Conservation (phyloP, 2,113 vertebrate species). For the Caloenas nicobarica region DNA sequence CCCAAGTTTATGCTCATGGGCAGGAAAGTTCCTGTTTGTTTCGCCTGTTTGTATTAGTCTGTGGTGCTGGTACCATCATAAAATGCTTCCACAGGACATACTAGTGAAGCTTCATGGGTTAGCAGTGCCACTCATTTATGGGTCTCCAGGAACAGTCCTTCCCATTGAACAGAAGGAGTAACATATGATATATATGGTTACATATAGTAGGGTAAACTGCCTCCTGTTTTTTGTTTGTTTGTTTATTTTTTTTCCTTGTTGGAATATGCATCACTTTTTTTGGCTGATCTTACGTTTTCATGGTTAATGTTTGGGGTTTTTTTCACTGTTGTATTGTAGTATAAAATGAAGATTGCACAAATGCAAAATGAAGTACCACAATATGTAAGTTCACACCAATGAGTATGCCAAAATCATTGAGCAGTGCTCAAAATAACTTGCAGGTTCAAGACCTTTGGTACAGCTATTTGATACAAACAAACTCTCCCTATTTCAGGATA, state of each 20-base stretch:
- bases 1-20: not conserved
- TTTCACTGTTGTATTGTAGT: not conserved
- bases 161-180: not conserved
- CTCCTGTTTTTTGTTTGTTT: accelerated
- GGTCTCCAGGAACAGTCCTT: not conserved
- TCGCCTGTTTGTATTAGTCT: not conserved
- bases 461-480: not conserved
- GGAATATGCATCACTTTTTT: not conserved
- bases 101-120: not conserved
- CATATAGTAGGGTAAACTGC: not conserved
- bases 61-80: not conserved
- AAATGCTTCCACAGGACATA: not conserved
- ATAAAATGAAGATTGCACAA: not conserved
- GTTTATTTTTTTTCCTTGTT: not conserved
- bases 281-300: not conserved
- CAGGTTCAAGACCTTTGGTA: not conserved
- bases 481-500: not conserved
- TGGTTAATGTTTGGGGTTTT: accelerated
- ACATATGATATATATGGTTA: not conserved
- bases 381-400: not conserved
- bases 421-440: not conserved
- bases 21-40: not conserved
- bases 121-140: not conserved
- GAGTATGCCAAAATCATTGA: not conserved
- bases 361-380: not conserved